Base-by-base conservation (phyloP, 1,140 invertebrate species). In the Goniozus legneri region DNA sequence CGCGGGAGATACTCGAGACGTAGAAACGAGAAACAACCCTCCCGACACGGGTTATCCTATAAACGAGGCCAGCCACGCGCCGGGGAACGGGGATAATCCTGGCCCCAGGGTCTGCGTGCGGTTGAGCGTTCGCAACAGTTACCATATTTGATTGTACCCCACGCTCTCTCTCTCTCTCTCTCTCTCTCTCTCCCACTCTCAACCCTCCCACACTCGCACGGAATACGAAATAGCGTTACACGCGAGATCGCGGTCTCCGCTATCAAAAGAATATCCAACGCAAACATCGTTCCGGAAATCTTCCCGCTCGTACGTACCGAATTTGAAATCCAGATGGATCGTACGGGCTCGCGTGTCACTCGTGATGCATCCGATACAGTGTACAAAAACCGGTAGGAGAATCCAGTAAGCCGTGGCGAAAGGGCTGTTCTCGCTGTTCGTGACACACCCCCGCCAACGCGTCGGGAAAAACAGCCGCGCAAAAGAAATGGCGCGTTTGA, bases 111-210 rank as follows among this genome's bases (percentile, higher is more conserved):
- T 56, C 63, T 62, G 62, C 59, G 65, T 74, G 72, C 56, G 67
- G 65, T 72, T 76, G 73, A 75, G 49, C 56, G 69, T 47, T 68
- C 65, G 67, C 62, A 69, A 72, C 70, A 69, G 71, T 76, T 74
- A 67, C 69, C 69, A 72, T 71, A 71, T 74, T 73, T 71, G 69
- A 72, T 71, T 72, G 65, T 62, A 43, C 51, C 58, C 60, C 56
- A n/a, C n/a, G n/a, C 53, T 54, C 57, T 52, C 50, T 55, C 54
- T 40, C 48, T 45, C 51, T 15, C 15, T 15, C 8, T 41, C 4
- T n/a, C n/a, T n/a, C 53, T 54, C 57, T 52, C 50, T 55, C 54
- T 40, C 48, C 47, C 51, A 16, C 15, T 15, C 8, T 41, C 4
- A 6, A 27, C 24, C 24, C 24, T 27, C n/a, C n/a, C n/a, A n/a